phyloP scores from a whole-genome alignment of 2,797 vertebrate species.

The Microhierax caerulescens region DNA sequence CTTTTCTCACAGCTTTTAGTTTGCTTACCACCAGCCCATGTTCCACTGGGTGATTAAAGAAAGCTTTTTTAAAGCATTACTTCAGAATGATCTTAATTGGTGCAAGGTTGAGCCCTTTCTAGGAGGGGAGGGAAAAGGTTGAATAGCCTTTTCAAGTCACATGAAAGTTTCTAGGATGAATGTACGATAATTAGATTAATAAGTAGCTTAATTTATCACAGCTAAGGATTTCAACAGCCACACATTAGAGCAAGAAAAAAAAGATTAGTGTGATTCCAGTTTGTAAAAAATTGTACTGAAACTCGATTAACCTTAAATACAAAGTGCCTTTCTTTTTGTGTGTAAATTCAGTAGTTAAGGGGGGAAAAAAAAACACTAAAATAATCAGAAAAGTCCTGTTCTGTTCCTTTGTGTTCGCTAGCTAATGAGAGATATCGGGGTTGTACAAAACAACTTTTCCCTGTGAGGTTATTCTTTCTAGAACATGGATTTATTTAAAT shows the following conservation, averaged over 20 bases:
- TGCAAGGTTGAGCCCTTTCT: conserved; percentile 86
- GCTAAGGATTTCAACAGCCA: conserved; percentile 97
- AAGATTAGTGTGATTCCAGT: conserved; percentile 93
- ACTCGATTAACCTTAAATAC: conserved; percentile 94
- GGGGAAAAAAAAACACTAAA: conserved; percentile 49
- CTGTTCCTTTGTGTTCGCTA: conserved; percentile 45
- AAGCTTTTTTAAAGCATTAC: conserved; percentile 86
- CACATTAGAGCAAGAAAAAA: conserved; percentile 92
- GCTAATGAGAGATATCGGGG: conserved; percentile 62
- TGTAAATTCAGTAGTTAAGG: conserved; percentile 83
- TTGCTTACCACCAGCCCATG: conserved; percentile 75
- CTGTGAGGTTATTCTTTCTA: conserved; percentile 11
- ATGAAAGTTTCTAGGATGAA: conserved; percentile 98
- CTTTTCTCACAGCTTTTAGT: conserved; percentile 79
- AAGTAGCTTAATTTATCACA: conserved; percentile 99
- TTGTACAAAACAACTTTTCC: conserved; percentile 62
- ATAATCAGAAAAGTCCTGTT: conserved; percentile 68
- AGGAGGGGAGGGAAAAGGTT: conserved; percentile 85
- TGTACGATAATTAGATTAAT: conserved; percentile 99
- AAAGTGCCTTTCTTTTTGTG: conserved; percentile 85
- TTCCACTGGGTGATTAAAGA: conserved; percentile 84
- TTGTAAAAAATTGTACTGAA: conserved; percentile 85
- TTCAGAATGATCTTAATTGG: conserved; percentile 95
- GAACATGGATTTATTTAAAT: conserved; percentile 41
- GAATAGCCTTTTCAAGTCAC: conserved; percentile 96